Conservation (phyloP, 2,797 vertebrate genomes). For the Gymnoscopelus microlampas region DNA sequence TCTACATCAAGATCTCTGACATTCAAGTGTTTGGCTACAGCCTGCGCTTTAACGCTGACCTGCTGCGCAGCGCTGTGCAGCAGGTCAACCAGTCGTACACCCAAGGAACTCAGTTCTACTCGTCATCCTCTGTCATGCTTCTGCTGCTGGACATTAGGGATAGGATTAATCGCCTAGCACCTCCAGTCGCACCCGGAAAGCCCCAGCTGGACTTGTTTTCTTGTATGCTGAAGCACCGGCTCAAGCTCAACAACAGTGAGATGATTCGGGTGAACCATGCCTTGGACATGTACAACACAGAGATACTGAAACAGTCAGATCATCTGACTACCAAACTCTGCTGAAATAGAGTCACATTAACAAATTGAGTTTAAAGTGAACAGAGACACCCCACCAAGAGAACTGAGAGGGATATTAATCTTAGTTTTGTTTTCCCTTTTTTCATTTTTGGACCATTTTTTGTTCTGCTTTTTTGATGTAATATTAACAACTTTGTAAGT, state of each 20-base stretch:
- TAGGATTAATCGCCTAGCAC: slow-evolving; percentile 97
- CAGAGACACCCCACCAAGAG: slow-evolving; percentile 52
- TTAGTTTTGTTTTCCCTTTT: slow-evolving; percentile 73
- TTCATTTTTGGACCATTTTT: slow-evolving; percentile 78
- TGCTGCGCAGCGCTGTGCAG: slow-evolving; percentile 96
- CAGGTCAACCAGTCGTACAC: slow-evolving; percentile 99
- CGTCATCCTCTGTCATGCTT: slow-evolving; percentile 97
- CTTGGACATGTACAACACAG: slow-evolving; percentile 98
- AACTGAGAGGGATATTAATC: slow-evolving; percentile 65
- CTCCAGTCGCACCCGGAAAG: slow-evolving; percentile 93
- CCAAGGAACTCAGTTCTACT: slow-evolving; percentile 96
- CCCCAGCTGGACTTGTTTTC: slow-evolving; percentile 99
- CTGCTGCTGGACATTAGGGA: slow-evolving; percentile 97
- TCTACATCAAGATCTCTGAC: slow-evolving; percentile 99
- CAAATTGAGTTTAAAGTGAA: slow-evolving; percentile 44
- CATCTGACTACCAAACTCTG: slow-evolving; percentile 99
- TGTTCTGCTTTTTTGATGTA: slow-evolving; percentile 88
- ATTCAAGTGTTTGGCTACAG: slow-evolving; percentile 99
- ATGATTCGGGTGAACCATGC: slow-evolving; percentile 98
- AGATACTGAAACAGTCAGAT: slow-evolving; percentile 98
- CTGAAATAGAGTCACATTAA: slow-evolving; percentile 72
- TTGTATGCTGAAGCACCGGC: slow-evolving; percentile 98
- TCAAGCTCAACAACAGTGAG: slow-evolving; percentile 98
- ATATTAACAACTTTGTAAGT: slow-evolving; percentile 91
- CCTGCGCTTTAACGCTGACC: slow-evolving; percentile 94